These are phyloP conservation scores for Cinclus cinclus DNA, from an alignment of 2,113 vertebrate species.

Conservation along the genomic window DNA sequence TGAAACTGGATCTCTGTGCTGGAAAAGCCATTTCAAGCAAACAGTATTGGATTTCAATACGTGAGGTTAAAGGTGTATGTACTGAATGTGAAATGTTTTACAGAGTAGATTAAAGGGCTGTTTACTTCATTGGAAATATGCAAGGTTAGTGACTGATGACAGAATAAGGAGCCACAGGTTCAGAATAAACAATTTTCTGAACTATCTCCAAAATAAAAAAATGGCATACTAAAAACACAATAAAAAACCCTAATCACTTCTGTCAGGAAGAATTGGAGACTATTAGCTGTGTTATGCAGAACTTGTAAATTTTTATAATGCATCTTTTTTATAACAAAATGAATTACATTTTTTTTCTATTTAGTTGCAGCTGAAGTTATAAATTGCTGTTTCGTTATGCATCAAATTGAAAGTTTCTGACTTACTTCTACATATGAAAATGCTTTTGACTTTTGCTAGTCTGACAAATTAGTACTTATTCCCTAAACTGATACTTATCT, in stretches of 20 bases:
- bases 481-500: not conserved
- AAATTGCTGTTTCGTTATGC: not conserved
- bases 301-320: not conserved
- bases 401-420: not conserved
- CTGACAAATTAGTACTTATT: not conserved
- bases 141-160: not conserved
- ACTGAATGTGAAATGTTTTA: not conserved
- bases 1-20: not conserved
- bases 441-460: not conserved
- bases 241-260: not conserved
- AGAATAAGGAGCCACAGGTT: not conserved
- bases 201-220: not conserved
- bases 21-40: not conserved
- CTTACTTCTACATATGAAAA: not conserved
- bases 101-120: not conserved
- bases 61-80: not conserved
- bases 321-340: not conserved
- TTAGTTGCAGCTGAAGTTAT: not conserved
- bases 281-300: not conserved
- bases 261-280: not conserved
- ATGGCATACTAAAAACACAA: not conserved
- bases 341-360: not conserved
- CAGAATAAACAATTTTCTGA: not conserved
- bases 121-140: not conserved
- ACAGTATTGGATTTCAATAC: not conserved